Conservation (phyloP, 2,888 invertebrate genomes). For the Listrodromus nycthemerus region DNA sequence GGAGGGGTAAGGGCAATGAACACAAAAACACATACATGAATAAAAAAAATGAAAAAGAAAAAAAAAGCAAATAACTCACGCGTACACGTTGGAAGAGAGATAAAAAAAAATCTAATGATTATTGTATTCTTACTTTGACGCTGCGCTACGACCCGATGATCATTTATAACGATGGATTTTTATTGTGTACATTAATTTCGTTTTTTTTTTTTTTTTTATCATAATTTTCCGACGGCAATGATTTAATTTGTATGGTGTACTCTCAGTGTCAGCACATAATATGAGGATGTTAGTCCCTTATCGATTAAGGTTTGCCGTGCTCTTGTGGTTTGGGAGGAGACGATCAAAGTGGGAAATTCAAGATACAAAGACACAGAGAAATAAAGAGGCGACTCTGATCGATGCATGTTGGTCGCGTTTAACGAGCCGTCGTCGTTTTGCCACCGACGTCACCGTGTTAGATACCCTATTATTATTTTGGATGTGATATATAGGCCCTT, state of each 20-base stretch:
- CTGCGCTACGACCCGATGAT: conserved; percentile 77
- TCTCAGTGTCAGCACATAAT: conserved; percentile 82
- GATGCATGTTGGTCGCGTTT: conserved; percentile 13
- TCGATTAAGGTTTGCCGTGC: conserved; percentile 81
- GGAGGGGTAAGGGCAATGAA: conserved; percentile 64
- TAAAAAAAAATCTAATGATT: conserved; percentile 27
- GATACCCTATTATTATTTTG: conserved; percentile 53
- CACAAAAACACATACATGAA: conserved; percentile 60
- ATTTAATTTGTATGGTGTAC: conserved; percentile 82
- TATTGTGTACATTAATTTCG: conserved; percentile 82
- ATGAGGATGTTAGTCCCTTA: conserved; percentile 82
- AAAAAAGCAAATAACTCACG: background rate
- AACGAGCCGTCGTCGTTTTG: conserved; percentile 19
- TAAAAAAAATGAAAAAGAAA: conserved; percentile 9
- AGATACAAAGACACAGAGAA: conserved; percentile 6
- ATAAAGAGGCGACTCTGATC: background rate
- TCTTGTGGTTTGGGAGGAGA: conserved; percentile 76
- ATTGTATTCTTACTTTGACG: conserved; percentile 70
- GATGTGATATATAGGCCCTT: conserved; percentile 62
- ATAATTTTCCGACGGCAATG: conserved; percentile 73
- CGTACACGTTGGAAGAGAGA: conserved; percentile 48
- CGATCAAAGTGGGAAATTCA: conserved; percentile 74
- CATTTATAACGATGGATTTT: conserved; percentile 78
- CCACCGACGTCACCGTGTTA: conserved; percentile 37
- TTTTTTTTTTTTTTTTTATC: conserved; percentile 6